Evolutionary conservation across 1,140 invertebrate genomes (phyloP), one percentile per base, ranked within the genome.

Genomic region (Stenopsyche tienmushanensis): DNA sequence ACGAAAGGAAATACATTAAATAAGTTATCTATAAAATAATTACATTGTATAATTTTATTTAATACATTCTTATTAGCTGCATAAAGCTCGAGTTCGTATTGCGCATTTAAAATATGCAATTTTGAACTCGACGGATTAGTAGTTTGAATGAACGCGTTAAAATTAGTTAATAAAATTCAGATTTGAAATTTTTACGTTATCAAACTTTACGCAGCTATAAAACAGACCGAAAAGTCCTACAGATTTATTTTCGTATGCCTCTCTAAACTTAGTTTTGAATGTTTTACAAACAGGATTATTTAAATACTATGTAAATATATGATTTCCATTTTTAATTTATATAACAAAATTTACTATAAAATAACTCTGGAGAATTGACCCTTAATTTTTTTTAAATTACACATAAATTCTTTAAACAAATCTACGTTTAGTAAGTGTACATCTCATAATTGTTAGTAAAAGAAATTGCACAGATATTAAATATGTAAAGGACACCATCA

Each of bases 401-500:
- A 10, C 13, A 20, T 9, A 47, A 47, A 50, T 20, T 17, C 47
- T 13, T 13, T 20, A 20, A 13, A 34, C 29, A 34, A 34, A 13
- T 34, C 29, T 7, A 34, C 5, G 29, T 34, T 34, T 34, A 34
- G 13, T 34, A 34, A 34, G 13, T 34, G 5, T 7, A 7, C 13
- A 5, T 7, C 29, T 34, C 29, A 34, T 13, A 7, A 34, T 34
- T 34, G 13, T 7, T 7, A 7, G 29, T 34, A 5, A 34, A 34
- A 5, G 29, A 34, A 34, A 13, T 34, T 34, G 29, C 29, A 34
- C 29, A 34, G 5, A 34, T 34, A 23, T 53, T 25, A 53, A 49
- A 25, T 23, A 53, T 24, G 20, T 25, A 53, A 53, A 25, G 17
- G 50, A 53, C 50, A 25, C 50, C 50, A 29, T 25, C 17, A 53